phyloP scores from a whole-genome alignment of 2,888 invertebrate species.

The Neria commutata region DNA sequence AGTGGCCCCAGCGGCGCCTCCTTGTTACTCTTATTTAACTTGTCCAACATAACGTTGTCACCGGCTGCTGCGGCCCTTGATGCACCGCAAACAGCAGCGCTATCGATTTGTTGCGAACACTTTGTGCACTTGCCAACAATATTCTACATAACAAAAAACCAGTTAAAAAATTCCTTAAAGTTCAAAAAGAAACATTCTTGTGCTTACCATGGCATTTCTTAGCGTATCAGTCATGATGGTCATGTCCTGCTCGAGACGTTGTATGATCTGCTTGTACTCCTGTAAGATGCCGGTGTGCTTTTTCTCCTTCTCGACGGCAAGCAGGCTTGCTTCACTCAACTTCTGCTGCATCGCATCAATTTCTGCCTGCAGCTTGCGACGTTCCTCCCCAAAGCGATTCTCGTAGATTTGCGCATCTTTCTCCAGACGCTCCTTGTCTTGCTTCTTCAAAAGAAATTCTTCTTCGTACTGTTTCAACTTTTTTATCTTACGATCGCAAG shows the following conservation, averaged over 20 bases:
- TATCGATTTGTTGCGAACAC: constrained; percentile 45
- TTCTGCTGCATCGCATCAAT: constrained; percentile 73
- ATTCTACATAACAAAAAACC: constrained; percentile 52
- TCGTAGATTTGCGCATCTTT: constrained; percentile 72
- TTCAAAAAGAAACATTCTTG: background rate
- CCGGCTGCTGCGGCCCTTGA: constrained; percentile 5
- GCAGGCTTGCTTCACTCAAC: constrained; percentile 76
- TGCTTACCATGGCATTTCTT: constrained; percentile 69
- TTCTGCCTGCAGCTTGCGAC: constrained; percentile 63
- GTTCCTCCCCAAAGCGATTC: constrained; percentile 66
- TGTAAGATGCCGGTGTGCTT: constrained; percentile 82
- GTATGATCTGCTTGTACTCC: constrained; percentile 92
- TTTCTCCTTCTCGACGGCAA: constrained; percentile 74
- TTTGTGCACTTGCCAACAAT: constrained; percentile 66
- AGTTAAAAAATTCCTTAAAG: background rate
- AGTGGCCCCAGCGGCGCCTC: constrained; percentile 56
- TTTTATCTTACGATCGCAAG: constrained; percentile 90
- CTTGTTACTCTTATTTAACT: constrained; percentile 37
- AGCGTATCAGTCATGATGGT: constrained; percentile 68
- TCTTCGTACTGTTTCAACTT: constrained; percentile 94
- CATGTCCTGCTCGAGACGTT: constrained; percentile 82
- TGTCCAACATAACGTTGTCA: constrained; percentile 6
- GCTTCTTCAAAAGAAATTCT: constrained; percentile 82
- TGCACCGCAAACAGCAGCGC: constrained; percentile 30
- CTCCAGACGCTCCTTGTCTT: constrained; percentile 70